Evolutionary conservation across 2,888 invertebrate species (phyloP).

Genomic region (Drosophila birchii): DNA sequence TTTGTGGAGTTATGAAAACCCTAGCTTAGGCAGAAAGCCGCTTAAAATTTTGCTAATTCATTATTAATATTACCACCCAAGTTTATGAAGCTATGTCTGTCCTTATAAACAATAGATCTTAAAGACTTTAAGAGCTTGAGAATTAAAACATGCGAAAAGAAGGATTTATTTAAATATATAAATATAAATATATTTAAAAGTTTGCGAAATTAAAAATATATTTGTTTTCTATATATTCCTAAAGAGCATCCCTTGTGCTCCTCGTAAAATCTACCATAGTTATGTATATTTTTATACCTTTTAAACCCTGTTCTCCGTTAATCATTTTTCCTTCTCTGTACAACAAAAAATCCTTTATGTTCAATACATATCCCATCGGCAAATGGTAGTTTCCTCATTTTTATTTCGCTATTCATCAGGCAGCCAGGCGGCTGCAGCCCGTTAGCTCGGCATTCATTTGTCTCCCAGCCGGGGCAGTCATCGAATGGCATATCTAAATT

Average conservation of each 20-base stretch:
- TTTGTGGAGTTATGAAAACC: neutral
- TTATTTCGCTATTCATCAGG: constrained; percentile 28
- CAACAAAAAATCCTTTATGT: constrained; percentile 1
- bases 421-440: constrained; percentile 1
- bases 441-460: neutral
- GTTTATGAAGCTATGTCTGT: no score
- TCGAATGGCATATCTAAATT: constrained; percentile 63
- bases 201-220: neutral
- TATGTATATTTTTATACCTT: neutral
- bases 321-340: neutral
- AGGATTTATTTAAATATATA: no score
- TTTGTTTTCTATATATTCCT: neutral
- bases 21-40: no score
- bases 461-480: constrained; percentile 34
- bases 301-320: neutral
- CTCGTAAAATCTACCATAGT: neutral
- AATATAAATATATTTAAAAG: no score
- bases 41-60: no score
- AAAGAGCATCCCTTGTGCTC: fast-evolving
- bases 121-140: neutral
- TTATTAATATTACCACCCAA: fast-evolving
- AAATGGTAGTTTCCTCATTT: constrained; percentile 13
- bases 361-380: constrained; percentile 2
- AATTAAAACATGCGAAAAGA: no score
- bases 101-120: neutral